Conservation (phyloP, 1,140 invertebrate species). For the Philopotamus ludificatus region DNA sequence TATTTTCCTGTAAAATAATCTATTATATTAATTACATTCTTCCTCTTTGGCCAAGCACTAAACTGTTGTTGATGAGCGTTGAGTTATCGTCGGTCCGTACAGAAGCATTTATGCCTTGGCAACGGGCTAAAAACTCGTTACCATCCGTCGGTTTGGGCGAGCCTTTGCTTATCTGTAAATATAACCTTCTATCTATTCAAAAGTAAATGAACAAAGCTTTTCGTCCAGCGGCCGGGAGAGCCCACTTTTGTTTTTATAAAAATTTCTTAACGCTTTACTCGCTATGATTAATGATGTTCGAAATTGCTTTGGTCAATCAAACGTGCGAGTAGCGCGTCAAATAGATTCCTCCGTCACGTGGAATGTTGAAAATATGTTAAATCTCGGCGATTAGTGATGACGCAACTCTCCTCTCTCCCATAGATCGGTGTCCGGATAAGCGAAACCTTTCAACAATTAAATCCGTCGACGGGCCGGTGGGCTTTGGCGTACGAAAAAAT, state of each 20-base stretch:
- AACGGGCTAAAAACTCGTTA: background rate
- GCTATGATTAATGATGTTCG: constrained; percentile 37
- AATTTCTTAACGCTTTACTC: constrained; percentile 35
- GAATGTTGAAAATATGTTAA: no score
- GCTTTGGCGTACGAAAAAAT: background rate
- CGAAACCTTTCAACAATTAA: no score
- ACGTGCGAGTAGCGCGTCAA: constrained; percentile 28
- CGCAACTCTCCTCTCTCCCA: no score
- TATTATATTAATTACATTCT: no score
- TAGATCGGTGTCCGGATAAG: no score
- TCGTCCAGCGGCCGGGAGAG: constrained; percentile 23
- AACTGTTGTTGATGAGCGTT: constrained; percentile 8
- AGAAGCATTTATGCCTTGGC: constrained; percentile 1
- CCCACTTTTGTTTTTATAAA: constrained; percentile 37
- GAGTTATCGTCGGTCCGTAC: background rate
- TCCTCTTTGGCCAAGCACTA: no score
- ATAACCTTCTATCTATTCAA: constrained; percentile 9
- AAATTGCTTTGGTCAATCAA: constrained; percentile 40
- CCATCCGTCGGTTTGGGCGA: background rate
- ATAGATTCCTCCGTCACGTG: constrained; percentile 24
- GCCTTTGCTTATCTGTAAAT: constrained; percentile 1
- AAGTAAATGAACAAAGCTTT: constrained; percentile 30
- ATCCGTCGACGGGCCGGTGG: no score
- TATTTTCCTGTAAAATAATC: no score
- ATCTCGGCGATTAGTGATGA: no score